Percentiles rank a stretch among this genome's conserved stretches.
Evolutionary conservation across 2,797 vertebrate species (phyloP).

Genomic region (Podargus strigoides): DNA sequence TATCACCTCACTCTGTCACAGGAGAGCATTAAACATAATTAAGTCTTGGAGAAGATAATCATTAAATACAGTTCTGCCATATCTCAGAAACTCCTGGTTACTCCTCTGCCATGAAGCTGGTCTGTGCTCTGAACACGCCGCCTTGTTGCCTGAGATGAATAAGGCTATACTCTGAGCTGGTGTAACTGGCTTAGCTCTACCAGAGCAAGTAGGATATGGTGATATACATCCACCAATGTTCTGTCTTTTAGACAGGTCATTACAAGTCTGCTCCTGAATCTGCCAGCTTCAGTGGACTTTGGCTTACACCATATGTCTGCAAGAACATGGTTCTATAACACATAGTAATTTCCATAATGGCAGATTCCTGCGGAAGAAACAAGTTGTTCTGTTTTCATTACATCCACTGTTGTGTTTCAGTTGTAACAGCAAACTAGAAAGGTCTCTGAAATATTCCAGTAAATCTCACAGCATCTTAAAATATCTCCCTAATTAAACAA

Average conservation of each 20-base stretch:
- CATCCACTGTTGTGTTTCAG: not conserved
- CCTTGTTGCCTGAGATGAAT: not conserved
- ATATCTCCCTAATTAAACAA: slow-evolving; percentile 34
- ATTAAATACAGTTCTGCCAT: not conserved
- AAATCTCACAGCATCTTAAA: not conserved
- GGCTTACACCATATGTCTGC: not conserved
- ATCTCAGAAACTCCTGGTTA: slow-evolving; percentile 5
- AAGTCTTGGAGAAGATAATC: slow-evolving; percentile 13
- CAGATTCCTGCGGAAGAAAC: not conserved
- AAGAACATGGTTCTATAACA: not conserved
- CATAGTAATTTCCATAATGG: not conserved
- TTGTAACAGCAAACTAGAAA: not conserved
- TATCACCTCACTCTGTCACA: not conserved
- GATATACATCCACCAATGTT: not conserved
- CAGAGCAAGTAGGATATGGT: not conserved
- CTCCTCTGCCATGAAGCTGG: not conserved
- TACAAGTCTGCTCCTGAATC: rapidly evolving
- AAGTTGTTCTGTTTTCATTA: not conserved
- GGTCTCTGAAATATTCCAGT: not conserved
- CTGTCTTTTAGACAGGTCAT: not conserved
- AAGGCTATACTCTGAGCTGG: not conserved
- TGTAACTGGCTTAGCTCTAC: not conserved
- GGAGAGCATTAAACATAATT: slow-evolving; percentile 18
- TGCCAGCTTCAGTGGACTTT: not conserved
- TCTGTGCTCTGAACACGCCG: not conserved